phyloP scores from a whole-genome alignment of 2,113 vertebrate species.

The Apodemus sylvaticus region DNA sequence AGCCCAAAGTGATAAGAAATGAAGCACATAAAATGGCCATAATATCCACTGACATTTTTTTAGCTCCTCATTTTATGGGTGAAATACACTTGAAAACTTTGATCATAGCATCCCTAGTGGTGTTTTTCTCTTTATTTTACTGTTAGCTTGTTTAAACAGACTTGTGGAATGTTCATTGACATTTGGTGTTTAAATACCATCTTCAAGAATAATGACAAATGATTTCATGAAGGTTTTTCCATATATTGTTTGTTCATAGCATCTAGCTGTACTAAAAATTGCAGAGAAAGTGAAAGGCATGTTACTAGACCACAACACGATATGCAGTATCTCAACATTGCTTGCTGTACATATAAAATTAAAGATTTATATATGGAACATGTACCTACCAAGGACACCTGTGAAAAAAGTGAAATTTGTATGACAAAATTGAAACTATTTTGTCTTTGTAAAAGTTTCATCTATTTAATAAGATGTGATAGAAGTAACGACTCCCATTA shows the following conservation, averaged over 20 bases:
- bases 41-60: neutral
- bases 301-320: neutral
- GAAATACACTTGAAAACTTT: neutral
- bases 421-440: neutral
- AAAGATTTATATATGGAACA: neutral
- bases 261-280: neutral
- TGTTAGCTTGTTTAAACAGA: neutral
- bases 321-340: too few species aligned
- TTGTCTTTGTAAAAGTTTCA: neutral
- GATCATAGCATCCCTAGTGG: neutral
- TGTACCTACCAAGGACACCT: neutral
- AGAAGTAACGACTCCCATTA: neutral
- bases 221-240: neutral
- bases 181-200: neutral
- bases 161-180: neutral
- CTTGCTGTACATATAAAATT: neutral
- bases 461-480: neutral
- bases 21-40: neutral
- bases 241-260: neutral
- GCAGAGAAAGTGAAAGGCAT: neutral
- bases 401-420: neutral
- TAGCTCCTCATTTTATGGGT: neutral
- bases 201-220: neutral
- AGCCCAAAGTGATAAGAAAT: neutral
- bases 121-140: neutral